Evolutionary conservation across 1,140 invertebrate species (phyloP), one percentile per base, ranked within the genome.

Genomic region (Cotesia glomerata): DNA sequence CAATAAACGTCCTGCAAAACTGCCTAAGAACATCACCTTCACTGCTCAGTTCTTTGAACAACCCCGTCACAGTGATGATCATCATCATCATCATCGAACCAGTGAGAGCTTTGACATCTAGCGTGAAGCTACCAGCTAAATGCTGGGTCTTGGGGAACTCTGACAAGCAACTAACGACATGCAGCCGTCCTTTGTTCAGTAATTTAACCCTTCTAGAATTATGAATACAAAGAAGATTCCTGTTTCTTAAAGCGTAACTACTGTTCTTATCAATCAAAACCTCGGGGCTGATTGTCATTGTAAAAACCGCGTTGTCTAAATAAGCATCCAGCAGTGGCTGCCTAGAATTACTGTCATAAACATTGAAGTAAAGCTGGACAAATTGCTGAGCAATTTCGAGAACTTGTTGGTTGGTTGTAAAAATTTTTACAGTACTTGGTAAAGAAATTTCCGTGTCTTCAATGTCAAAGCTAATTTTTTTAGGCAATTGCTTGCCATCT

Each of bases 291-390:
- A 85, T 74, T 3, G 86, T 85, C 81, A 95, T 87, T 1, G 95
- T 96, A 78, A 96, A 92, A 66, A 89, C 87, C 0, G 94, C 94
- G 14, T 93, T 86, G 79, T 96, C 95, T 80, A 97, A 94, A 82
- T 98, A 98, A 0, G 96, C 96, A 74, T 94, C 91, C 9, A 95
- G 79, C 59, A 98, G 81, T 0, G 91, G 89, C 78, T 94, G 91
- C 13, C 95, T 87, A 75, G 92, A 92, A 16, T 92, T 92, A 13
- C 92, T 92, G 85, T 98, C 96, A 81, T 93, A 97, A 59, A 97
- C 90, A 0, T 87, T 87, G 76, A 94, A 96, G 85, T 95, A 97
- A 79, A 95, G 93, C 73, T 95, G 91, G 2, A 96, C 80, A 83
- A 96, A 96, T 72, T 91, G 90, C n/a, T 90, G 87, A 0, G 94